Conservation (phyloP, 1,140 invertebrate genomes). For the Cydia amplana region DNA sequence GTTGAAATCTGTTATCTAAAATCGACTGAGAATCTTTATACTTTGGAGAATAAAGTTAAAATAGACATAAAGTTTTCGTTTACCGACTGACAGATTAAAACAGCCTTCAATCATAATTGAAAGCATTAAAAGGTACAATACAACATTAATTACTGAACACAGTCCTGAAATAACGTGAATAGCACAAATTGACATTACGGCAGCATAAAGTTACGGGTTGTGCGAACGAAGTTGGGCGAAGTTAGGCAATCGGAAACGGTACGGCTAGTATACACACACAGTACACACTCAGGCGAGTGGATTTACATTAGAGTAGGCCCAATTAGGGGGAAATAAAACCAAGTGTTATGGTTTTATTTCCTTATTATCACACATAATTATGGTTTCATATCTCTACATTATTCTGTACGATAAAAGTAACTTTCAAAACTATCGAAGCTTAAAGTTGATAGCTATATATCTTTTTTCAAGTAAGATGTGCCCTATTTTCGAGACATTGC, state of each 20-base stretch:
- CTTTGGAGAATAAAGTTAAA: too few species aligned
- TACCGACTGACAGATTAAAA: neutral
- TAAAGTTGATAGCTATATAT: too few species aligned
- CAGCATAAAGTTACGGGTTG: constrained; percentile 1
- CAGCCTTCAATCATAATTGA: neutral
- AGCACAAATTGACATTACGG: constrained; percentile 2
- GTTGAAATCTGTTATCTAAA: too few species aligned
- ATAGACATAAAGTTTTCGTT: neutral
- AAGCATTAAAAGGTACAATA: neutral
- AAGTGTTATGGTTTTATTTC: too few species aligned
- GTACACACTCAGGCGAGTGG: neutral
- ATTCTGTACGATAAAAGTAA: too few species aligned
- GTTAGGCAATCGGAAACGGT: constrained; percentile 24
- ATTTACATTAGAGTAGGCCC: constrained; percentile 2
- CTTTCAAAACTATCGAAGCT: too few species aligned
- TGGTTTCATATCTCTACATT: too few species aligned
- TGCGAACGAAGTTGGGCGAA: constrained; percentile 2
- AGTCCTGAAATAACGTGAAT: neutral
- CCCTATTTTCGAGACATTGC: too few species aligned
- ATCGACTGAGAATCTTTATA: too few species aligned
- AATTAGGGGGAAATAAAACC: neutral
- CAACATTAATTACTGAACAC: constrained; percentile 3
- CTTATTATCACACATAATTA: too few species aligned
- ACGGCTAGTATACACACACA: neutral
- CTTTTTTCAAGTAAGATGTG: too few species aligned